phyloP scores from a whole-genome alignment of 2,113 vertebrate genomes.

The Otus sunia region DNA sequence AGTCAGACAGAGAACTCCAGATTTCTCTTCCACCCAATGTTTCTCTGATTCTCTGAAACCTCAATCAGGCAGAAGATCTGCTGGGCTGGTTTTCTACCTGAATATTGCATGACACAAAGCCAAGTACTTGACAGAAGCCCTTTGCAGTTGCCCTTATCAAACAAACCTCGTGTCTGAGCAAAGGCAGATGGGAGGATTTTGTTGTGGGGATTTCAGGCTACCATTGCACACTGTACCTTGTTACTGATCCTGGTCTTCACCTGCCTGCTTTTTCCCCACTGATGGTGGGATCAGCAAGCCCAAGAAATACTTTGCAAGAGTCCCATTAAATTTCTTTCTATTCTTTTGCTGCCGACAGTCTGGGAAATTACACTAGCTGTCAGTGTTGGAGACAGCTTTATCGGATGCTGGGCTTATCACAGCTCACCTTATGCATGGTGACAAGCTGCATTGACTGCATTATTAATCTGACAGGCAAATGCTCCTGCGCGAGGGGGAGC shows the following conservation, averaged over 20 bases:
- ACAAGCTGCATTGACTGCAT: neutral
- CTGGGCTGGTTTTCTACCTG: neutral
- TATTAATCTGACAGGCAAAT: slow-evolving; percentile 4
- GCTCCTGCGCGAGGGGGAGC: neutral
- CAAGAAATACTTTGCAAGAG: neutral
- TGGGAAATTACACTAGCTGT: neutral
- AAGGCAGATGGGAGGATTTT: neutral
- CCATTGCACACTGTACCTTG: neutral
- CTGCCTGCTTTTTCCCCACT: neutral
- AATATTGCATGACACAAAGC: neutral
- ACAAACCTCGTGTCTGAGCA: neutral
- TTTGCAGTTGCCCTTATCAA: neutral
- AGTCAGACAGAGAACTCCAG: neutral
- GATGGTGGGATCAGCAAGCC: neutral
- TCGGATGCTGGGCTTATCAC: neutral
- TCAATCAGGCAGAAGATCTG: neutral
- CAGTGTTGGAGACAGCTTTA: neutral
- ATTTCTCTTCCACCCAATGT: neutral
- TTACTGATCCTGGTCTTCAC: neutral
- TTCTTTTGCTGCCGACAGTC: neutral
- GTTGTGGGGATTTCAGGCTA: neutral
- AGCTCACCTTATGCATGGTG: neutral
- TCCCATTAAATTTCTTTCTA: neutral
- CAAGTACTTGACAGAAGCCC: neutral
- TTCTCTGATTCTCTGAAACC: neutral